Evolutionary conservation across 1,140 invertebrate species (phyloP), one percentile per base, ranked within the genome.

Genomic region (Colletes latitarsis): DNA sequence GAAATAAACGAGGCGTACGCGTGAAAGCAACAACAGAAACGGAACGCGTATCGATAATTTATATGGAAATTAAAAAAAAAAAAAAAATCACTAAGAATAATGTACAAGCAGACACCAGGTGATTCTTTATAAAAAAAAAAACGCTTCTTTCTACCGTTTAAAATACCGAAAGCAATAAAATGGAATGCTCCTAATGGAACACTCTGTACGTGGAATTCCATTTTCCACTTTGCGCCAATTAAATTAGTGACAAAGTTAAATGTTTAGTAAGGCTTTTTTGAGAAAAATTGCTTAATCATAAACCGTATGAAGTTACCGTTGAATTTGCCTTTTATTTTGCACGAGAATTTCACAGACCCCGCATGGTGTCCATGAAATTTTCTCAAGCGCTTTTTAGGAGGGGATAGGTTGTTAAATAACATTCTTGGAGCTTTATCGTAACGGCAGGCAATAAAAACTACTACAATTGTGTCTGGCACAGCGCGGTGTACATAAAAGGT

Each of bases 401-500:
- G 3, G 52, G 43, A 46, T 14, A 4, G 46, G 21, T 58, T 30
- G 74, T 77, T 77, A 67, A 67, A 53, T 68, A 68, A 68, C 19
- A 68, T 68, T 77, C 53, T 41, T 1, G 19, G 10, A 14, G 60
- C 9, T 46, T 57, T 30, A 73, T 64, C 60, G 69, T 46, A 73
- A 21, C 39, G n/a, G 19, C 12, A 8, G 49, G 52, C 6, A 55
- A 46, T 30, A 78, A 46, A 63, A 53, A 64, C 77, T 15, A 64
- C 58, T 41, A 57, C 77, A 64, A 79, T 79, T 73, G 70, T 79
- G 69, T 73, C 17, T 53, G 53, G 14, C 8, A 6, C 21, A 15
- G 4, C 8, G 19, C 69, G 77, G 19, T 46, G 21, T 79, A 57
- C 69, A 39, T 78, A 66, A 79, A 79, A 73, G 69, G 77, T 72